phyloP scores from a whole-genome alignment of 2,888 invertebrate species.

The Anthrax anthrax region DNA sequence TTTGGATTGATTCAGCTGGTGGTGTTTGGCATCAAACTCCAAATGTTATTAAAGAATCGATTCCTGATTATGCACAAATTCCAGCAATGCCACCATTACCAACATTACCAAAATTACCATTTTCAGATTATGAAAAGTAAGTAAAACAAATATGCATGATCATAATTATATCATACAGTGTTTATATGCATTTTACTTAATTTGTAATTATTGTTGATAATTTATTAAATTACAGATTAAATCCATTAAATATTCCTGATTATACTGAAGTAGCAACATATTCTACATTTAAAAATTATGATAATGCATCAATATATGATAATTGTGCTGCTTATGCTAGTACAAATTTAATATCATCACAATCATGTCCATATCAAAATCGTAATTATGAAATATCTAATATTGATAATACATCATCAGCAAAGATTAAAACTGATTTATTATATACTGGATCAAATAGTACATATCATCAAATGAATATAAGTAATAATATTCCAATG shows the following conservation, averaged over 20 bases:
- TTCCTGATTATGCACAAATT: slow-evolving; percentile 35
- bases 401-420: too few relatives aligned
- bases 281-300: slow-evolving; percentile 34
- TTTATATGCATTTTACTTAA: too few relatives aligned
- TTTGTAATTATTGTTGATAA: too few relatives aligned
- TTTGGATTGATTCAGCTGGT: slow-evolving; percentile 36
- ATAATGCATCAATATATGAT: slow-evolving; percentile 25
- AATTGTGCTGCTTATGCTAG: slow-evolving; percentile 35
- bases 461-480: too few relatives aligned
- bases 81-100: slow-evolving; percentile 26
- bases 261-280: slow-evolving; percentile 32
- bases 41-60: slow-evolving; percentile 31
- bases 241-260: slow-evolving; percentile 36
- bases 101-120: slow-evolving; percentile 25
- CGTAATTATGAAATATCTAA: slow-evolving; percentile 14
- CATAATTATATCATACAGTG: too few relatives aligned
- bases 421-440: too few relatives aligned
- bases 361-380: slow-evolving; percentile 20
- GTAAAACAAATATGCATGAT: too few relatives aligned
- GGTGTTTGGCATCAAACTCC: slow-evolving; percentile 35
- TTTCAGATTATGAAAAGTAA: slow-evolving; percentile 36
- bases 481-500: too few relatives aligned
- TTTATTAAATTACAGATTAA: slow-evolving; percentile 27
- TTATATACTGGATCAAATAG: too few relatives aligned
- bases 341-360: slow-evolving; percentile 25